phyloP scores from a whole-genome alignment of 30 jellyfish, hydroid and myxozoan species.

The Aurelia coerulea region DNA sequence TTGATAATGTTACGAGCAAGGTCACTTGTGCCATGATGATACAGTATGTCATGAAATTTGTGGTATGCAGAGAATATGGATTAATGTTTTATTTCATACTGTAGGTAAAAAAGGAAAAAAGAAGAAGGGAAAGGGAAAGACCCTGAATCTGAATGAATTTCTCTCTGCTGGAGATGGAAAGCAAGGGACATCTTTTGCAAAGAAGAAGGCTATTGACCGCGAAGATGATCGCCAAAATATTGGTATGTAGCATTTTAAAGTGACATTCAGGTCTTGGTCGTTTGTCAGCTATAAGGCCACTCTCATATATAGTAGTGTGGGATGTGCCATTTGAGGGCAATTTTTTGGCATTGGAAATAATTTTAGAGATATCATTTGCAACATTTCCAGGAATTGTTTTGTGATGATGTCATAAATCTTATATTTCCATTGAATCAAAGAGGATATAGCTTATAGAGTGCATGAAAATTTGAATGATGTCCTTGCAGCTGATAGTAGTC shows the following conservation, averaged over 20 bases:
- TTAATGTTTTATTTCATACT: too few species aligned
- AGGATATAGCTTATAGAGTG: too few species aligned
- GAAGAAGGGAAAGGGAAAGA: slow-evolving; percentile 77
- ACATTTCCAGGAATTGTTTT: background rate
- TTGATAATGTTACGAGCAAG: too few species aligned
- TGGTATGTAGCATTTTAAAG: slow-evolving; percentile 4
- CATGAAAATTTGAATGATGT: too few species aligned
- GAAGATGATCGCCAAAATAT: slow-evolving; percentile 57
- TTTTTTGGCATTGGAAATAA: background rate
- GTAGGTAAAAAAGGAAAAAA: slow-evolving; percentile 87
- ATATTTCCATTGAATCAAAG: too few species aligned
- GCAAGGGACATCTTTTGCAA: slow-evolving; percentile 55
- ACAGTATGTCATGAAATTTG: too few species aligned
- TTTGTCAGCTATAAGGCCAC: background rate
- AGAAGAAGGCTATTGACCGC: slow-evolving; percentile 80
- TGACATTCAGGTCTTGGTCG: background rate
- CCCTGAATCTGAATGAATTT: slow-evolving; percentile 81
- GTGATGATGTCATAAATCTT: too few species aligned
- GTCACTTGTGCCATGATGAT: too few species aligned
- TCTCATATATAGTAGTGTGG: too few species aligned
- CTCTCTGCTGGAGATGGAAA: slow-evolving; percentile 75
- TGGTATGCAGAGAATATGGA: too few species aligned
- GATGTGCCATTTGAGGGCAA: background rate
- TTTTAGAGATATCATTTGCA: background rate
- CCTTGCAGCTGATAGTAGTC: too few species aligned